Percentiles rank a stretch among this genome's conserved stretches.
Evolutionary conservation across 2,888 invertebrate species (phyloP).

Genomic region (Ophion slaviceki): DNA sequence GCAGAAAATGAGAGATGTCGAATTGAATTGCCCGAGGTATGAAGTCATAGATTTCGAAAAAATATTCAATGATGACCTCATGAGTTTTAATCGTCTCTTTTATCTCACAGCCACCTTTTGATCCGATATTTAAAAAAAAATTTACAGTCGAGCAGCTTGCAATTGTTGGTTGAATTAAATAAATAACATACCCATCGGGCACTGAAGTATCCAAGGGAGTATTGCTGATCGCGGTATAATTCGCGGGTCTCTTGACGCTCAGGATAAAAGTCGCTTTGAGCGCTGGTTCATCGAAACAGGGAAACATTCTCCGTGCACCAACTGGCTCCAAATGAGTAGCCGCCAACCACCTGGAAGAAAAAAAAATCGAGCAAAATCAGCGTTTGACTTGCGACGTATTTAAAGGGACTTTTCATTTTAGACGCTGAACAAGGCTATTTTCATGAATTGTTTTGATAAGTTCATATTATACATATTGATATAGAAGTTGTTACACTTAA

Average conservation of each 20-base stretch:
- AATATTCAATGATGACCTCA: too few species aligned
- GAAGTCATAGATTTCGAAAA: too few species aligned
- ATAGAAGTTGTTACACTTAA: too few species aligned
- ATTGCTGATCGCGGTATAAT: constrained; percentile 77
- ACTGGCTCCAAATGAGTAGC: constrained; percentile 90
- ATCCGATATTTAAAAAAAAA: background rate
- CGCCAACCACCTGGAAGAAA: constrained; percentile 85
- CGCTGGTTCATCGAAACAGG: constrained; percentile 89
- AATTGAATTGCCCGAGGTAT: background rate
- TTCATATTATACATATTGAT: too few species aligned
- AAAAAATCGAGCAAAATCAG: background rate
- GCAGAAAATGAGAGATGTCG: background rate
- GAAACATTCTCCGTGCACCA: constrained; percentile 90
- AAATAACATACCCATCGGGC: constrained; percentile 66
- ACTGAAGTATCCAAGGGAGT: constrained; percentile 72
- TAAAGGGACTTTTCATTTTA: background rate
- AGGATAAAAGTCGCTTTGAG: constrained; percentile 88
- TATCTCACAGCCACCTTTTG: background rate
- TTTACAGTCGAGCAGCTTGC: background rate
- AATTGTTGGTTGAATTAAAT: background rate
- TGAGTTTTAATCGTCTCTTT: too few species aligned
- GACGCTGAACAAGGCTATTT: too few species aligned
- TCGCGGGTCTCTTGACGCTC: constrained; percentile 79
- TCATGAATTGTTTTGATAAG: too few species aligned
- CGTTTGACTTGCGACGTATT: background rate